Conservation (phyloP, 2,797 vertebrate genomes). For the Emydoidea blandingii region DNA sequence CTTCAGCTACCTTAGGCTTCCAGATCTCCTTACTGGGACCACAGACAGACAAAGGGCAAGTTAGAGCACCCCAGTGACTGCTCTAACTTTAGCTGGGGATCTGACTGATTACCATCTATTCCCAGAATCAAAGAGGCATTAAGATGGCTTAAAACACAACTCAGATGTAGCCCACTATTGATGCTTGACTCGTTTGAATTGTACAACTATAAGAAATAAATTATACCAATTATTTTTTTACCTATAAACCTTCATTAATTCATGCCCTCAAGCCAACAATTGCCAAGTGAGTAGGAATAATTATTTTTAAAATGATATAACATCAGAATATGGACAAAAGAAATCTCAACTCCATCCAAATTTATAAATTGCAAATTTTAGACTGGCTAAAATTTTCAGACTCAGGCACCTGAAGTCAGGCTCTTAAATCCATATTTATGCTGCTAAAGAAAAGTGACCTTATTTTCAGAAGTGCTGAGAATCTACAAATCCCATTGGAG, state of each 20-base stretch:
- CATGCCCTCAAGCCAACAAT: constrained; percentile 22
- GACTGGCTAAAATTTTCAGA: not conserved
- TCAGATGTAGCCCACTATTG: not conserved
- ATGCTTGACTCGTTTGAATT: constrained; percentile 59
- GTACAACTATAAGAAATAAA: constrained; percentile 58
- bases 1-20: not conserved
- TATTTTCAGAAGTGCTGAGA: constrained; percentile 18
- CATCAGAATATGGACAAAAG: constrained; percentile 42
- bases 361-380: constrained; percentile 10
- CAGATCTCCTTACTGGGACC: not conserved
- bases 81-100: constrained; percentile 44
- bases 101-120: constrained; percentile 51
- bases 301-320: constrained; percentile 20
- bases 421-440: not conserved
- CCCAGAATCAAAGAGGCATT: constrained; percentile 45
- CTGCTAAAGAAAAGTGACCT: not conserved
- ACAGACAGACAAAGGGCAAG: not conserved
- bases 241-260: constrained; percentile 42
- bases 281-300: not conserved
- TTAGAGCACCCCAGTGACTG: not conserved
- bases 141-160: constrained; percentile 49
- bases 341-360: constrained; percentile 16
- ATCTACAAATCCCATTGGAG: constrained; percentile 9
- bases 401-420: constrained; percentile 25
- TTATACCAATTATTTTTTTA: constrained; percentile 44